phyloP scores from a whole-genome alignment of 2,797 vertebrate genomes.

The Arnoldichthys spilopterus region DNA sequence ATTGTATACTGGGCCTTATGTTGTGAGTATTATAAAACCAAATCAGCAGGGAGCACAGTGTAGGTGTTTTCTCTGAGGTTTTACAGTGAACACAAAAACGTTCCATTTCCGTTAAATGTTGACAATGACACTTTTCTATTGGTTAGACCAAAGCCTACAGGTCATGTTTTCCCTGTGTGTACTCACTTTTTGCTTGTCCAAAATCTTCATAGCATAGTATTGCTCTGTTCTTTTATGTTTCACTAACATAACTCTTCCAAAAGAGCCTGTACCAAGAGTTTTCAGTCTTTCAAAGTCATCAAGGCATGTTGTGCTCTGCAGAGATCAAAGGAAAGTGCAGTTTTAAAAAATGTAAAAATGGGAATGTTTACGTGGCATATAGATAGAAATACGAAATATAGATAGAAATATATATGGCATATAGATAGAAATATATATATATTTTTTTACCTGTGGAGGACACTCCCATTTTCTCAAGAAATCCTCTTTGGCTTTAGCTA shows the following conservation, averaged over 20 bases:
- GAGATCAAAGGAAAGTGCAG: conserved; percentile 43
- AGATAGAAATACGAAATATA: neutral
- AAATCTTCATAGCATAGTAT: conserved; percentile 99
- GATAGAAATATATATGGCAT: no score
- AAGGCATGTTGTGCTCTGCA: conserved; percentile 92
- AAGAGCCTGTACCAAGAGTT: conserved; percentile 97
- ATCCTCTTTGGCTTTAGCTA: conserved; percentile 99
- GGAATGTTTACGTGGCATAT: neutral
- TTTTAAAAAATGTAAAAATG: neutral
- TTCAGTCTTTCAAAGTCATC: conserved; percentile 98
- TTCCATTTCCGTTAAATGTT: conserved; percentile 64
- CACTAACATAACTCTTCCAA: conserved; percentile 97
- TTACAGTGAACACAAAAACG: conserved; percentile 50
- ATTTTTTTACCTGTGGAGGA: conserved; percentile 87
- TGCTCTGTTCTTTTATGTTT: conserved; percentile 96
- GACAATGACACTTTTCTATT: neutral
- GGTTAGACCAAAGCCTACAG: neutral
- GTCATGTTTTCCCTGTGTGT: neutral
- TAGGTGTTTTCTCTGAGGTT: conserved; percentile 33
- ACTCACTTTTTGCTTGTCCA: conserved; percentile 98
- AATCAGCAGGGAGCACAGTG: neutral
- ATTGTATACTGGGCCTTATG: neutral
- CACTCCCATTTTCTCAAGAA: conserved; percentile 99
- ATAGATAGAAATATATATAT: no score
- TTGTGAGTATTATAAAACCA: neutral